These are phyloP conservation scores for Muricea muricata DNA, from an alignment of 92 coral and sea anemone genomes.

Conservation along the genomic window DNA sequence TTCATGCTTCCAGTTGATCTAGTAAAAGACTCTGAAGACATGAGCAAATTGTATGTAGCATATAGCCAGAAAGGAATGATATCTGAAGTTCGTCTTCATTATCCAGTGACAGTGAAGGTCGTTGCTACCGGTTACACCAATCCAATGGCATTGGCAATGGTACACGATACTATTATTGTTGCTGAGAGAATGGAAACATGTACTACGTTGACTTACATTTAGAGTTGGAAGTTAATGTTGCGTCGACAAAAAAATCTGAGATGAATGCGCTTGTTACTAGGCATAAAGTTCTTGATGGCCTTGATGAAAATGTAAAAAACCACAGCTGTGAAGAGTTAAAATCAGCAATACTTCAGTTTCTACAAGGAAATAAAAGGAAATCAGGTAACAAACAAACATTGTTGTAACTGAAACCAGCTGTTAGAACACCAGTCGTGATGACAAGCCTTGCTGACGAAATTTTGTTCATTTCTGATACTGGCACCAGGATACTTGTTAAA, in stretches of 20 bases:
- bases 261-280: slow-evolving; percentile 62
- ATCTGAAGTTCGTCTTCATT: slow-evolving; percentile 60
- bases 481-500: slow-evolving; percentile 46
- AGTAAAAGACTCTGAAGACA: slow-evolving; percentile 55
- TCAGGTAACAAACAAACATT: slow-evolving; percentile 42
- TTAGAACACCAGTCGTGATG: slow-evolving; percentile 47
- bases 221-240: slow-evolving; percentile 35
- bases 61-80: slow-evolving; percentile 61
- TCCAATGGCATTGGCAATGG: slow-evolving; percentile 64
- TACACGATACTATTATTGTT: slow-evolving; percentile 42
- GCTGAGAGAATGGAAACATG: slow-evolving; percentile 49
- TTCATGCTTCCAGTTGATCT: slow-evolving; percentile 42
- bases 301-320: background rate
- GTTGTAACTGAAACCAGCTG: slow-evolving; percentile 44
- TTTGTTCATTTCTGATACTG: slow-evolving; percentile 20
- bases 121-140: slow-evolving; percentile 56
- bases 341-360: slow-evolving; percentile 60
- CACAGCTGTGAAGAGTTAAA: slow-evolving; percentile 55
- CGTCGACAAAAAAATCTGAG: slow-evolving; percentile 55
- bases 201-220: slow-evolving; percentile 34
- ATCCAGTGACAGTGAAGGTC: slow-evolving; percentile 57
- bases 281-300: slow-evolving; percentile 38
- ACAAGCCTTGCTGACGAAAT: slow-evolving; percentile 31
- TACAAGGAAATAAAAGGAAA: slow-evolving; percentile 41
- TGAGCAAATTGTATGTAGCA: slow-evolving; percentile 59